Conservation (phyloP, 2,113 vertebrate species). For the Ciconia stormi region DNA sequence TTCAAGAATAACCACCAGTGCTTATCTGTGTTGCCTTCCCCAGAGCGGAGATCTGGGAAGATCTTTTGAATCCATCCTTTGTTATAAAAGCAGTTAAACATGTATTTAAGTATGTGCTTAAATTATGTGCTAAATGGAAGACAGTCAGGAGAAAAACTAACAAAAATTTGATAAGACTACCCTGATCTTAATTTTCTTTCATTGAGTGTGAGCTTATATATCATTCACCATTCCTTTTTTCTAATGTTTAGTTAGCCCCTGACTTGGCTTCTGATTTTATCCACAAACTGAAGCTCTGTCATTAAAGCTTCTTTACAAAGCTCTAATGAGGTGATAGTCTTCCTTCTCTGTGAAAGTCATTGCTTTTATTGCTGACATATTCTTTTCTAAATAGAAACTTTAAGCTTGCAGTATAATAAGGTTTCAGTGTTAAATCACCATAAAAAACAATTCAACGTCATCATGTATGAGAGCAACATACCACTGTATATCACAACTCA, state of each 20-base stretch:
- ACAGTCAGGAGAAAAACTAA: not conserved
- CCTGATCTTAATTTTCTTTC: not conserved
- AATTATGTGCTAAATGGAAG: not conserved
- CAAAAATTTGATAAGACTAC: not conserved
- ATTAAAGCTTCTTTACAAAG: not conserved
- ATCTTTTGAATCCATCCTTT: not conserved
- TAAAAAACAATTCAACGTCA: not conserved
- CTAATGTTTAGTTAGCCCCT: not conserved
- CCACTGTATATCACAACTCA: not conserved
- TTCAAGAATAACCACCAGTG: not conserved
- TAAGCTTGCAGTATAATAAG: not conserved
- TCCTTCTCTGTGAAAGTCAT: constrained; percentile 27
- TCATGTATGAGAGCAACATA: not conserved
- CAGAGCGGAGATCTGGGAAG: not conserved
- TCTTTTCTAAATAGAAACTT: constrained; percentile 12
- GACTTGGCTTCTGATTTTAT: not conserved
- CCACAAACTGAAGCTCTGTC: constrained; percentile 8
- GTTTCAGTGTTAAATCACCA: constrained; percentile 31
- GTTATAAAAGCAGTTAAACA: not conserved
- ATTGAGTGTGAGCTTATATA: not conserved
- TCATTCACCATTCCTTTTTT: not conserved
- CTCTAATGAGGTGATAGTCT: not conserved
- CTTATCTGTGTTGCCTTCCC: not conserved
- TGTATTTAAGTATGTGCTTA: not conserved
- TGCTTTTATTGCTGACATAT: constrained; percentile 46